These are phyloP conservation scores for Bergia sp. DNA, from an alignment of 92 coral and sea anemone genomes.

Conservation along the genomic window DNA sequence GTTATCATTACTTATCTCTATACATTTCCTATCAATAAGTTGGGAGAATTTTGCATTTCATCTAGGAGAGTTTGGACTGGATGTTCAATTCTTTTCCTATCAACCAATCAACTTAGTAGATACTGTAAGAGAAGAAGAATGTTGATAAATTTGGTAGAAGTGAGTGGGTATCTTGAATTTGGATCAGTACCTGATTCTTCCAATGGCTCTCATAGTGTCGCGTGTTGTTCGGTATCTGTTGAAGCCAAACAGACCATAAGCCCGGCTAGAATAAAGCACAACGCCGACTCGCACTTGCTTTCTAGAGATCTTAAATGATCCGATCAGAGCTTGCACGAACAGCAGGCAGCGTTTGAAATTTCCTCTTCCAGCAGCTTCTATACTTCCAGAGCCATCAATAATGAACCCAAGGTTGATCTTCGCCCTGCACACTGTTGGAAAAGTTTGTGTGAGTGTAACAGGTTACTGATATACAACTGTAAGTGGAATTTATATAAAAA, in stretches of 20 bases:
- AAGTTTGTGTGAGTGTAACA: not conserved
- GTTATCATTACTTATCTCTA: too few species aligned
- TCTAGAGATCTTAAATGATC: constrained; percentile 32
- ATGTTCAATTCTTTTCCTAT: too few species aligned
- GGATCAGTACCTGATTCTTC: constrained; percentile 12
- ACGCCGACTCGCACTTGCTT: constrained; percentile 20
- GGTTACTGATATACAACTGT: not conserved
- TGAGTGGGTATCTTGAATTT: not conserved
- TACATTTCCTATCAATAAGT: too few species aligned
- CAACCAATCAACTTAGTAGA: too few species aligned
- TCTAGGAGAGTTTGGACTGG: too few species aligned
- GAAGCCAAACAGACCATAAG: not conserved
- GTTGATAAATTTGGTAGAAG: too few species aligned
- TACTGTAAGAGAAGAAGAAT: too few species aligned
- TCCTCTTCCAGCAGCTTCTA: constrained; percentile 17
- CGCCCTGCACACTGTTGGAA: constrained; percentile 20
- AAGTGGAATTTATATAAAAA: too few species aligned
- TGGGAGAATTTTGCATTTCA: too few species aligned
- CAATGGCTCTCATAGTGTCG: not conserved
- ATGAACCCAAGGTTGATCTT: constrained; percentile 31
- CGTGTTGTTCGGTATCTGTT: not conserved
- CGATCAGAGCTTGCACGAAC: constrained; percentile 22
- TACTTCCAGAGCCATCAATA: constrained; percentile 36
- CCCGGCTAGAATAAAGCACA: constrained; percentile 15
- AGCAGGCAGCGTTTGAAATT: constrained; percentile 35